Evolutionary conservation across 2,797 vertebrate species (phyloP), one percentile per base, ranked within the genome.

Genomic region (Cirrhinus molitorella): DNA sequence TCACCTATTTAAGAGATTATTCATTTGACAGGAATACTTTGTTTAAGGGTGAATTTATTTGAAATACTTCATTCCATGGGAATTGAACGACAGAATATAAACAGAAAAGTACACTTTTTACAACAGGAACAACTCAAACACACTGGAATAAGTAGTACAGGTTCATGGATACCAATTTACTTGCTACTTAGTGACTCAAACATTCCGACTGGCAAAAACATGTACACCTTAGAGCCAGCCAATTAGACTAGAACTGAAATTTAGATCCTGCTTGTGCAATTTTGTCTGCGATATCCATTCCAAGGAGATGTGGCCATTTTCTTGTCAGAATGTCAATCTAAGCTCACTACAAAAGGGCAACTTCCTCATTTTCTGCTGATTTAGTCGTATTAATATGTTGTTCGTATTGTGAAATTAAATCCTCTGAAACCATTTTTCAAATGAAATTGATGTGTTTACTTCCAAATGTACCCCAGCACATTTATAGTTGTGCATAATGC

Each of bases 401-500:
- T 63, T 79, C 31, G 49, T 25, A 31, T 19, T n/a, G 16, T 78
- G 73, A 65, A 61, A 72, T 80, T 8, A 59, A 40, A 73, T 68
- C 25, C 16, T 70, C 45, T 61, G 49, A 84, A 53, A 67, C 68
- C 78, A 68, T 17, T 61, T 43, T 71, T 37, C n/a, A 21, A 68
- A 79, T 51, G 21, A 66, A 45, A 80, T 19, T 11, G 53, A 59
- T 74, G 43, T 14, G 51, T 80, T 86, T 80, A 68, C 66, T 76
- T 53, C 75, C 43, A 51, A 59, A 57, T 40, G 23, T 77, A 85
- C 67, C 76, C 61, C 45, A 45, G 21, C 65, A 23, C 76, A 78
- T 78, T 49, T 34, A 74, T 37, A 75, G 70, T 74, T 79, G 73
- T 85, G 84, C 83, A 83, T 80, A 72, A 85, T 74, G 85, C 51